These are phyloP conservation scores for Drosophila teissieri DNA, from an alignment of 1,140 invertebrate species.

Conservation along the genomic window DNA sequence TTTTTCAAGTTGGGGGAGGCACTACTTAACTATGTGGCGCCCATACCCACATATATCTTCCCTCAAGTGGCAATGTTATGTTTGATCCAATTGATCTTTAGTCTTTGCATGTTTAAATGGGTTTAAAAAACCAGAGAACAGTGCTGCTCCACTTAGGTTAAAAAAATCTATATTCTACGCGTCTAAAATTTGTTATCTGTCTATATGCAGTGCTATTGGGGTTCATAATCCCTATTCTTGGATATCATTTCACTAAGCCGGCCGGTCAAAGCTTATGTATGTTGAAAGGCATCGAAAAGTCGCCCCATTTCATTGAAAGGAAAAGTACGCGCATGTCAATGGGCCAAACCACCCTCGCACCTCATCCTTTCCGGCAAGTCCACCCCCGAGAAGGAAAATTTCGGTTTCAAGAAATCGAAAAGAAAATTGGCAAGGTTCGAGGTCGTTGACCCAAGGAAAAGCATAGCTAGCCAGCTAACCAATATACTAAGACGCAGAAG, in stretches of 20 bases:
- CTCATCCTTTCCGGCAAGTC: not conserved
- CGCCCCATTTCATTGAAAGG: not conserved
- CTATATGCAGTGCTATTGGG: no score
- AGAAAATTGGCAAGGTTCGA: not conserved
- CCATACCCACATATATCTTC: not conserved
- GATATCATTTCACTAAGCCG: not conserved
- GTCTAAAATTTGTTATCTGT: no score
- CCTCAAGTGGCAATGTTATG: not conserved
- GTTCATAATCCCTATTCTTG: no score
- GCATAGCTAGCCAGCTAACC: not conserved
- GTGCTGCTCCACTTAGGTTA: no score
- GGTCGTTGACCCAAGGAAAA: constrained; percentile 5
- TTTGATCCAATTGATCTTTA: not conserved
- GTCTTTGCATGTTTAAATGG: no score
- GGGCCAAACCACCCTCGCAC: constrained; percentile 2
- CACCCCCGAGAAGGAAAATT: constrained; percentile 1
- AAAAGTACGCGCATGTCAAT: constrained; percentile 2
- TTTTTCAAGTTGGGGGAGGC: not conserved
- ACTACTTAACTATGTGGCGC: not conserved
- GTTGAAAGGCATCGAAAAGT: not conserved
- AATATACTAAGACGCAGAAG: not conserved
- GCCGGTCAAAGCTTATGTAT: not conserved
- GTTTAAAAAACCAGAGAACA: no score
- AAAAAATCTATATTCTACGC: no score
- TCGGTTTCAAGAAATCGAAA: not conserved